A percentile compares a stretch with the other conserved stretches of the same genome.
Evolutionary conservation across 2,797 vertebrate species (phyloP).

Genomic region (Manis crassicaudata): DNA sequence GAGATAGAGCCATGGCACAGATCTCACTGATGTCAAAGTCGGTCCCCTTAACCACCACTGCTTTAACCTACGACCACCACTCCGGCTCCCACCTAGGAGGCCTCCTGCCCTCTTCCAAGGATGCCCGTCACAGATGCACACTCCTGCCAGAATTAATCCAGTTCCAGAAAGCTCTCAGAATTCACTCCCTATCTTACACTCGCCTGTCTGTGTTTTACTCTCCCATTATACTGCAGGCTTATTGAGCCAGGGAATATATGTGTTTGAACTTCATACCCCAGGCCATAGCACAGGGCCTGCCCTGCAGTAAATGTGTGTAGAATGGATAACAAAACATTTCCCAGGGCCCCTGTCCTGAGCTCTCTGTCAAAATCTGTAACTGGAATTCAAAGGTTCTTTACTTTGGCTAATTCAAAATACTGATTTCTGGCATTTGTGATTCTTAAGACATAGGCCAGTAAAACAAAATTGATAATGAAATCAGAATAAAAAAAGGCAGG

Average conservation of each 20-base stretch:
- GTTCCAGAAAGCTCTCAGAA: background rate
- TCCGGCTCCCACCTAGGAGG: background rate
- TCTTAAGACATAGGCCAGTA: background rate
- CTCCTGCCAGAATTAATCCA: background rate
- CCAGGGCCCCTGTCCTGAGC: background rate
- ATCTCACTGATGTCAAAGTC: background rate
- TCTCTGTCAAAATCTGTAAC: background rate
- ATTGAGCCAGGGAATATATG: background rate
- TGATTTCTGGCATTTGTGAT: background rate
- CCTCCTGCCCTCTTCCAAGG: background rate
- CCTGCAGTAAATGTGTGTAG: background rate
- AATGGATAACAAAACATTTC: background rate
- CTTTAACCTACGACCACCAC: background rate
- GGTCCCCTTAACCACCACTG: background rate
- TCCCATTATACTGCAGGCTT: background rate
- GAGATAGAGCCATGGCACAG: conserved; percentile 20
- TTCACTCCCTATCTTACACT: background rate
- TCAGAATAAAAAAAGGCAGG: conserved; percentile 24
- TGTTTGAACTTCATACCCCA: background rate
- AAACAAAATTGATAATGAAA: conserved; percentile 50
- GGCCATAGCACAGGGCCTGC: background rate
- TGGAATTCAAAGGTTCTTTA: conserved; percentile 33
- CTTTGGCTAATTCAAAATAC: conserved; percentile 20
- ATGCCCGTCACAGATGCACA: background rate
- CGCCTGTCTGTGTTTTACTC: background rate